phyloP scores from a whole-genome alignment of 2,113 vertebrate species.

The Varanus salvator region DNA sequence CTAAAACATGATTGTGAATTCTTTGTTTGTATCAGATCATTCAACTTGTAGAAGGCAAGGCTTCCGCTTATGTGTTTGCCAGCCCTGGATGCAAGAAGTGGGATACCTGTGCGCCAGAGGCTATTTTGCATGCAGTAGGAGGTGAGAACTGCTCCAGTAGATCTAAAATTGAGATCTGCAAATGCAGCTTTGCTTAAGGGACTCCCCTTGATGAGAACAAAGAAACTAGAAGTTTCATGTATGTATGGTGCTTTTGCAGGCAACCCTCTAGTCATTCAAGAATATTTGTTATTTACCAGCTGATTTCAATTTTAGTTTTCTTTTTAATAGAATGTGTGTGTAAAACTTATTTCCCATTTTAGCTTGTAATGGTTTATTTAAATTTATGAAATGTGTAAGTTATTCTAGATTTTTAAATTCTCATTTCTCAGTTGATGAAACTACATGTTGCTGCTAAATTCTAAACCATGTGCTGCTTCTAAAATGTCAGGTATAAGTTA shows the following conservation, averaged over 20 bases:
- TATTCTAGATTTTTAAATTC: not conserved
- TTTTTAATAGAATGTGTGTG: not conserved
- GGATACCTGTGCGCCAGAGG: conserved; percentile 97
- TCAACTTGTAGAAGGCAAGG: conserved; percentile 94
- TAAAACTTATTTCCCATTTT: not conserved
- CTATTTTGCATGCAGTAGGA: conserved; percentile 92
- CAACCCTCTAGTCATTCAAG: not conserved
- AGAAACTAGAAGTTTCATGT: not conserved
- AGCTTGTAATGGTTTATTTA: not conserved
- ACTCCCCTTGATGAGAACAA: not conserved
- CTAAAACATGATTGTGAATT: not conserved
- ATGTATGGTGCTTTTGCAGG: not conserved
- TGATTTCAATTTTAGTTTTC: not conserved
- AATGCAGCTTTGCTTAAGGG: not conserved
- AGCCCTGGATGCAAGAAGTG: conserved; percentile 98
- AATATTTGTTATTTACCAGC: not conserved
- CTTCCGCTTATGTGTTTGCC: conserved; percentile 96
- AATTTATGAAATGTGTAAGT: not conserved
- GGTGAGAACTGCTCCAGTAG: conserved; percentile 75
- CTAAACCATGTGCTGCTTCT: not conserved
- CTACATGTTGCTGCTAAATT: not conserved
- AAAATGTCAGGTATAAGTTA: conserved; percentile 25
- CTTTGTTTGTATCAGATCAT: conserved; percentile 83
- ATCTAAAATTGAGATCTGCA: not conserved
- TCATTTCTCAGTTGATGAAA: not conserved